Conservation (phyloP, 2,888 invertebrate genomes). For the Geotrupes spiniger region DNA sequence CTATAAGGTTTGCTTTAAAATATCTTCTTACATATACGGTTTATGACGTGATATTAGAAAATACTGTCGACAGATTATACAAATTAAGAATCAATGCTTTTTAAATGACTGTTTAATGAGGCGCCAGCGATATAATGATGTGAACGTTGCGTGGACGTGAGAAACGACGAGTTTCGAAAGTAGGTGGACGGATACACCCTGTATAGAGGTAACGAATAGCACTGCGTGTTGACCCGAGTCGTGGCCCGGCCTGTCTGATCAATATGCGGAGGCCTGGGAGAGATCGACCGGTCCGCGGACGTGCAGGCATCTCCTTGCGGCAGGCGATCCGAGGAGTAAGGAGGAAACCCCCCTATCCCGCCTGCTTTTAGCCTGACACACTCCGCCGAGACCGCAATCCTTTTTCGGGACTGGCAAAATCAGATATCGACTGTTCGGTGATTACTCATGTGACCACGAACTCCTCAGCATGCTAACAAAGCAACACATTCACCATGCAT, state of each 20-base stretch:
- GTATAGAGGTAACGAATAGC: constrained; percentile 15
- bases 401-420: constrained; percentile 2
- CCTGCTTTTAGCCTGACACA: constrained; percentile 1
- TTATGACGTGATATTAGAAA: too few species aligned
- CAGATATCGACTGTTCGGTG: constrained; percentile 1
- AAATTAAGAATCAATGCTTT: too few species aligned
- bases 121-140: too few species aligned
- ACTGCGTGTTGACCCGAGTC: constrained; percentile 33
- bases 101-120: too few species aligned
- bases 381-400: constrained; percentile 2
- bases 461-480: too few species aligned
- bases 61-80: too few species aligned
- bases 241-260: constrained; percentile 31
- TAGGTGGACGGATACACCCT: constrained; percentile 7
- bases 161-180: too few species aligned
- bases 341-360: background rate
- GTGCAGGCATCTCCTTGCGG: constrained; percentile 35
- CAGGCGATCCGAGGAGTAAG: constrained; percentile 10
- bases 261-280: constrained; percentile 40
- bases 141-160: too few species aligned
- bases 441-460: too few species aligned
- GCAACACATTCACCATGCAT: too few species aligned
- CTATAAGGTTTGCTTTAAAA: too few species aligned
- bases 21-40: too few species aligned
- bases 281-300: constrained; percentile 38